Evolutionary conservation across 2,888 invertebrate genomes (phyloP).

Genomic region (Muscina levida): DNA sequence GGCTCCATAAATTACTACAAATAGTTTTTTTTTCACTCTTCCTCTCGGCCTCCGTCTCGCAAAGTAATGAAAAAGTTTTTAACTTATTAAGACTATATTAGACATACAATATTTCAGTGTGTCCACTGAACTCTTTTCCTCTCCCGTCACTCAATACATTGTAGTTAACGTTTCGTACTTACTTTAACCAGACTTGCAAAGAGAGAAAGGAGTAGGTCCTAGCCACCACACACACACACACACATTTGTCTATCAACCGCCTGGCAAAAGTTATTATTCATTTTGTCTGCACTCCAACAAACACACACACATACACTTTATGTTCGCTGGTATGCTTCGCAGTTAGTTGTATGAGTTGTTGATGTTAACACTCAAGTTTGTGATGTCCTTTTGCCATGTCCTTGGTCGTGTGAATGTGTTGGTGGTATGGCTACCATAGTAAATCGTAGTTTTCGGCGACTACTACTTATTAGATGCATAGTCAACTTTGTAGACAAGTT

Average conservation of each 20-base stretch:
- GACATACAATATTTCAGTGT: conserved; percentile 31
- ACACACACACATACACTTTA: too few relatives aligned
- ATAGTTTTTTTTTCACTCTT: neutral
- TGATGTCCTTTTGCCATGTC: neutral
- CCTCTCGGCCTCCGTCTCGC: too few relatives aligned
- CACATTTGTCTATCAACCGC: neutral
- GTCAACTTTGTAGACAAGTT: conserved; percentile 52
- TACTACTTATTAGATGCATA: conserved; percentile 44
- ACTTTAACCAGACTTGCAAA: neutral
- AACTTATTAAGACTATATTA: conserved; percentile 39
- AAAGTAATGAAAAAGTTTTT: conserved; percentile 15
- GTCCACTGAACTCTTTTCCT: neutral
- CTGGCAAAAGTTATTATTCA: conserved; percentile 30
- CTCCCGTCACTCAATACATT: neutral
- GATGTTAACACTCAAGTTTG: conserved; percentile 31
- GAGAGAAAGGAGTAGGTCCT: neutral
- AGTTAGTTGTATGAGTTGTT: conserved; percentile 31
- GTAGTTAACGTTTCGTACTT: neutral
- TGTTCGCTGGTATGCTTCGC: conserved; percentile 5
- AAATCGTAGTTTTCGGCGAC: conserved; percentile 13
- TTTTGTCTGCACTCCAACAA: neutral
- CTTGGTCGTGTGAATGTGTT: neutral
- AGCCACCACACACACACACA: neutral
- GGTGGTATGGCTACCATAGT: neutral
- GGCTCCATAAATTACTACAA: conserved; percentile 40